A percentile compares a stretch with the other conserved stretches of the same genome.
Conservation (phyloP, 2,888 invertebrate genomes). For the Camponotus fellah region DNA sequence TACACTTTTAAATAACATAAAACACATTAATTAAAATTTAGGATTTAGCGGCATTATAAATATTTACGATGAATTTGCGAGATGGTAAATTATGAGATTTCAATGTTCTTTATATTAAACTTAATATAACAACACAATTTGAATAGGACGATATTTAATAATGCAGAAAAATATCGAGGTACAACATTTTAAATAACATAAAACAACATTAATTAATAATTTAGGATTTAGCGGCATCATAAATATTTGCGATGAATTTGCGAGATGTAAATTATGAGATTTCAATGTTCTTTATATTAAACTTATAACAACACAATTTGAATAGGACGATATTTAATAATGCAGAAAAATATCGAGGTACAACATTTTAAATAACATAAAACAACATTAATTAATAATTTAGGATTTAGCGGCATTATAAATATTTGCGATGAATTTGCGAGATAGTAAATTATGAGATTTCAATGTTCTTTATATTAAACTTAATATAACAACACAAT, state of each 20-base stretch:
- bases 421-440: background rate
- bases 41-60: background rate
- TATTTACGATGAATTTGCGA: background rate
- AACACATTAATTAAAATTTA: background rate
- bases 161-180: background rate
- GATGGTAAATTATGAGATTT: background rate
- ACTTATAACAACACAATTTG: background rate
- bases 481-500: background rate
- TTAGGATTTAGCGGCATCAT: background rate
- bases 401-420: background rate
- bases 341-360: background rate
- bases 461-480: background rate
- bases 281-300: background rate
- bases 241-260: background rate
- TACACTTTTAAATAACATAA: too few relatives aligned
- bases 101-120: background rate
- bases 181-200: background rate
- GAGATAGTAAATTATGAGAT: background rate
- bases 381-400: background rate
- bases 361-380: too few relatives aligned
- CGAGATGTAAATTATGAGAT: background rate
- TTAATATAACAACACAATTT: background rate
- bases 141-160: background rate
- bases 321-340: background rate
- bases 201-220: background rate